phyloP scores from a whole-genome alignment of 2,113 vertebrate genomes.

The Furnarius figulus region DNA sequence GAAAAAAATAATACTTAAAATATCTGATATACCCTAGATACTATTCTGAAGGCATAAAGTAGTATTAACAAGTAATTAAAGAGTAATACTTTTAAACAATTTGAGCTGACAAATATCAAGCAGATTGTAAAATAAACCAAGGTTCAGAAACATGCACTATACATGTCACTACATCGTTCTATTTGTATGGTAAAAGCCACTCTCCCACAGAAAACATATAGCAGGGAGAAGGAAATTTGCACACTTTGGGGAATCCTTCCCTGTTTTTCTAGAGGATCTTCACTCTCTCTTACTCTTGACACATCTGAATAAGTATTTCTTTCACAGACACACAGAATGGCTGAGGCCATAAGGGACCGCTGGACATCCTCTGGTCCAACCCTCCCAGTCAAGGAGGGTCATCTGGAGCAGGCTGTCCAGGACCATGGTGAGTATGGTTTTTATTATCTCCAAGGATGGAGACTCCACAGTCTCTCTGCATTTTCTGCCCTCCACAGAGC shows the following conservation, averaged over 20 bases:
- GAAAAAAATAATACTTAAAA: background rate
- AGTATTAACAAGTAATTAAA: background rate
- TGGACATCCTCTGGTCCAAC: background rate
- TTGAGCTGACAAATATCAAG: background rate
- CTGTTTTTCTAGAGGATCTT: background rate
- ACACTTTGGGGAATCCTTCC: background rate
- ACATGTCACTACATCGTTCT: background rate
- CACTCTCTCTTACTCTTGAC: background rate
- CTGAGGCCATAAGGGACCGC: background rate
- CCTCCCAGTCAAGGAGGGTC: background rate
- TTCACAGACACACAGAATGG: background rate
- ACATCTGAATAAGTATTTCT: background rate
- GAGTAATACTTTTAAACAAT: background rate
- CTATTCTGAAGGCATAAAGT: background rate
- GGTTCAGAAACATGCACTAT: background rate
- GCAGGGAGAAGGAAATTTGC: background rate
- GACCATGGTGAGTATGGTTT: rapidly evolving
- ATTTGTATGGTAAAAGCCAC: background rate
- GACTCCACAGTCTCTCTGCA: background rate
- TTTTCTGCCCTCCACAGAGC: background rate
- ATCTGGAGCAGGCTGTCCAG: background rate
- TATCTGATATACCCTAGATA: background rate
- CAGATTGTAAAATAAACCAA: background rate
- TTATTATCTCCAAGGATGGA: background rate
- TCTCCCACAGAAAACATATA: background rate